phyloP scores from a whole-genome alignment of 2,797 vertebrate species.

The Periparus ater region DNA sequence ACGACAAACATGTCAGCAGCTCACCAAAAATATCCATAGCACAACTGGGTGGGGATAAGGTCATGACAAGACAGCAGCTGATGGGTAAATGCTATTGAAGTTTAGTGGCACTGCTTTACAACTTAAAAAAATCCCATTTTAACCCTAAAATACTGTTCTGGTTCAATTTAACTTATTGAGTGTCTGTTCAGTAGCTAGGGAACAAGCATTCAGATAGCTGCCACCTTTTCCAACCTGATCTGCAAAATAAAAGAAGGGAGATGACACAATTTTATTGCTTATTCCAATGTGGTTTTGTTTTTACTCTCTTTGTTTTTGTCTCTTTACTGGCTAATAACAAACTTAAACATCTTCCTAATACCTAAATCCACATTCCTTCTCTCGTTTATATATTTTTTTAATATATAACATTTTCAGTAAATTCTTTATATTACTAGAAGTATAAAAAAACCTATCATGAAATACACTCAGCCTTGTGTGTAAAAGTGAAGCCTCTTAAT shows the following conservation, averaged over 20 bases:
- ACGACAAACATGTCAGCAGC: not conserved
- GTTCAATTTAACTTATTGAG: not conserved
- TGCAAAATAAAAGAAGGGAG: not conserved
- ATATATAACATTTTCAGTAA: not conserved
- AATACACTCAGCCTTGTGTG: not conserved
- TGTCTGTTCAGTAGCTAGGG: constrained; percentile 20
- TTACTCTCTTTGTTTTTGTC: not conserved
- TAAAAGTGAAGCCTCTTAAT: not conserved
- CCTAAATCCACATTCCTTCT: not conserved
- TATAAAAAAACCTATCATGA: not conserved
- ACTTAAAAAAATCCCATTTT: not conserved
- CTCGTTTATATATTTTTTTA: not conserved
- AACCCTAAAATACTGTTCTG: not conserved
- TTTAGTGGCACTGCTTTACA: not conserved
- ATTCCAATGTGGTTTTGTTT: not conserved
- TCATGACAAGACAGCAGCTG: not conserved
- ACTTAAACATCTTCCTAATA: not conserved
- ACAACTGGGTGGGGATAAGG: not conserved
- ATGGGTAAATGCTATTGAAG: constrained; percentile 5
- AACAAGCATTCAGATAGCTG: not conserved
- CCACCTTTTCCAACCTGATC: not conserved
- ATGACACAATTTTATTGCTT: not conserved
- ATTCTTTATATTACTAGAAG: not conserved
- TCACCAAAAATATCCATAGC: not conserved
- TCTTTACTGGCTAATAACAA: not conserved